Evolutionary conservation across 1,140 invertebrate species (phyloP), one percentile per base, ranked within the genome.

Genomic region (Macrobrachium nipponense): DNA sequence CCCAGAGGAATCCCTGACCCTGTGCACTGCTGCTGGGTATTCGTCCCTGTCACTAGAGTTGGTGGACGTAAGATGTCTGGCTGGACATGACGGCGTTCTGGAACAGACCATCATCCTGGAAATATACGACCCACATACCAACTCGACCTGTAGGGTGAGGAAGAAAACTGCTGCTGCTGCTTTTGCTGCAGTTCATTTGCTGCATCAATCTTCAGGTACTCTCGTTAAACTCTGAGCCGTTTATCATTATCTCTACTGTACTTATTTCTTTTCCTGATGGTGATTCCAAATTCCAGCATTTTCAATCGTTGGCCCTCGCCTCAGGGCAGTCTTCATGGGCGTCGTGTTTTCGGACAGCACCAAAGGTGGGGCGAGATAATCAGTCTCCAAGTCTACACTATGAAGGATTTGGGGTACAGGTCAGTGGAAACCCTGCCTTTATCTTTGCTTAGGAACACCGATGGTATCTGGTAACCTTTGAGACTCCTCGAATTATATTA

Each of bases 281-380:
- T 58, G 27, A 36, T 75, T 82, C 17, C 76, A 85, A 76, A 76
- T 78, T 15, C 86, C 86, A 11, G 44, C 44, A 17, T 87, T 87
- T 20, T 51, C 66, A 18, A 72, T 81, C 23, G 15, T 23, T 2
- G 90, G 92, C 5, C 91, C 92, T 36, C 91, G 91, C 83, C 89
- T 94, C 2, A 94, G 95, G 95, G 92, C 94, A 82, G 93, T 92
- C n/a, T 95, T 95, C 91, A 93, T 94, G 87, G 92, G 97, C 66
- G 93, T 96, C 77, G 94, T 96, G 82, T 97, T 96, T 90, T 95
- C 96, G 64, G 93, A 94, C 88, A 98, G 97, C 91, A 94, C 95
- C 58, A 97, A 97, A 91, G 80, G 27, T 4, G 27, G 27, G 96
- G 96, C 86, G 95, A 97, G 89, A 93, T 94, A 44, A 93, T 95